Base-by-base conservation (phyloP, 1,140 invertebrate species). In the Euschistus heros region DNA sequence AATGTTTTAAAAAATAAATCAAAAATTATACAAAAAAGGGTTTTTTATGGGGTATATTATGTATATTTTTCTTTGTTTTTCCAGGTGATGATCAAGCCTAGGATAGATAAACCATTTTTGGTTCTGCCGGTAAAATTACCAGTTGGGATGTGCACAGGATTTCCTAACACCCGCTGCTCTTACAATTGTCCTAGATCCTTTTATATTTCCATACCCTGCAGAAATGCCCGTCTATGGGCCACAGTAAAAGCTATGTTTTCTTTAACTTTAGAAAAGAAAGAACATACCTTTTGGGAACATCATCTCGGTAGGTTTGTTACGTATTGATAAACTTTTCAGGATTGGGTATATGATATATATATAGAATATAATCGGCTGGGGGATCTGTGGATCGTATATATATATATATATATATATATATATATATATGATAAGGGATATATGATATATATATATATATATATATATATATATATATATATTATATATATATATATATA, bases 231-330 rank as follows among this genome's bases (percentile, higher is more conserved):
- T 13, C 59, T 61, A 4, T 61, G 59, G 59, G 13, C 26, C 14
- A 61, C 59, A 8, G 37, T 61, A 3, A 61, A 44, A 24, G 26
- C 59, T 8, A 61, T 61, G 59, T 30, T 61, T 20, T 18, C 17
- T 4, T 17, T 61, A 18, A 42, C 30, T n/a, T 18, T 61, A 6
- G 17, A 61, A n/a, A 20, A 33, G 17, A 42, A 61, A 15, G 59
- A 42, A 42, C n/a, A 37, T 33, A 8, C 59, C 2, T 61, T 61
- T 24, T 61, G 59, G 59, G 37, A 37, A 7, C 15, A 44, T 7
- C 59, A 61, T 61, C 26, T 22, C 14, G 59, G 59, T 61, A 61
- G 10, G 55, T 10, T 27, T n/a, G 10, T 50, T 50, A 6, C 7
- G n/a, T 6, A 50, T 10, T 50, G 14, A 10, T 14, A 50, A 4